Evolutionary conservation across 2,113 vertebrate genomes (phyloP).

Genomic region (Cyrtonyx montezumae): DNA sequence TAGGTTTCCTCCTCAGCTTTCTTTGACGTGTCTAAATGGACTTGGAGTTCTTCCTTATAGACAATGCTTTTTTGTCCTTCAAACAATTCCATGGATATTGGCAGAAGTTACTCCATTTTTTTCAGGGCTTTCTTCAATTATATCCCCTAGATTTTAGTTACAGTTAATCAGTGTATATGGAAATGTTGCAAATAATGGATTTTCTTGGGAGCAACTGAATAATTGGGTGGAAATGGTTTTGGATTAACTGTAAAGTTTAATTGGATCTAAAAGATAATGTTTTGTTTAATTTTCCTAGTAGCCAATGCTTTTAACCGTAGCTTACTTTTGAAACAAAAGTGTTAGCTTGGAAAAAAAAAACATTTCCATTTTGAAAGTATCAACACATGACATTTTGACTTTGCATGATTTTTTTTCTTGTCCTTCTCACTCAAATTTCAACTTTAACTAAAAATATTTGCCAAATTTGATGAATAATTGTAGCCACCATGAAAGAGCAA

Average conservation of each 20-base stretch:
- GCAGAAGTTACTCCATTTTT: not conserved
- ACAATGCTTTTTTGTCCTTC: not conserved
- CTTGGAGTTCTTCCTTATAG: not conserved
- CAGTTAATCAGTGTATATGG: not conserved
- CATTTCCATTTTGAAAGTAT: constrained; percentile 64
- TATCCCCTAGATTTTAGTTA: not conserved
- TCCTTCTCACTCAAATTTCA: constrained; percentile 36
- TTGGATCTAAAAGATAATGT: constrained; percentile 40
- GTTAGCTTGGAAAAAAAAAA: constrained; percentile 48
- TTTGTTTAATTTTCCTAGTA: constrained; percentile 62
- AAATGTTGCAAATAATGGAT: constrained; percentile 46
- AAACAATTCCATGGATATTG: not conserved
- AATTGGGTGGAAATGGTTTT: constrained; percentile 53
- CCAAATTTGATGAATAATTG: constrained; percentile 62
- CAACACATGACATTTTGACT: constrained; percentile 63
- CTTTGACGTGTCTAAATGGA: not conserved
- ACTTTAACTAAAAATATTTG: constrained; percentile 41
- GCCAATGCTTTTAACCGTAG: constrained; percentile 21
- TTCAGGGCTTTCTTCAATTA: constrained; percentile 21
- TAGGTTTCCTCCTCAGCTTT: not conserved
- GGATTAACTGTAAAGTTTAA: constrained; percentile 25
- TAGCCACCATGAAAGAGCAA: constrained; percentile 24
- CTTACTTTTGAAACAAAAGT: constrained; percentile 58
- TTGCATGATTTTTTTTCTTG: constrained; percentile 4
- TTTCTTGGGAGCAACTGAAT: constrained; percentile 48